A percentile compares a stretch with the other conserved stretches of the same genome.
These are phyloP conservation scores for Aramus guarauna DNA, from an alignment of 2,113 vertebrate genomes.

Conservation along the genomic window DNA sequence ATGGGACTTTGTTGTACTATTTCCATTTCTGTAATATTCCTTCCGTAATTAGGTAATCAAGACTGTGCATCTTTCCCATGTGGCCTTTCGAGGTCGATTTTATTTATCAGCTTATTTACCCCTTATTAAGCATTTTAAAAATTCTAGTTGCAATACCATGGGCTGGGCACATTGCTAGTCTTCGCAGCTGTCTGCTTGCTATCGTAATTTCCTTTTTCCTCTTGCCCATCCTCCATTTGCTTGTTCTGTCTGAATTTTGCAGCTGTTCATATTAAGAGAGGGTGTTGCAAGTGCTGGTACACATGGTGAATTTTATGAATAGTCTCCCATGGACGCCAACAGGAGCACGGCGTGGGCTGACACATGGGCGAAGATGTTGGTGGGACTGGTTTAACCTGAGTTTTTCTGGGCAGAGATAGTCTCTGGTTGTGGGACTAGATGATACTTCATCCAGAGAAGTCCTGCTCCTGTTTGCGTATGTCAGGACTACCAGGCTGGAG, in stretches of 20 bases:
- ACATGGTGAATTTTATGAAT: not conserved
- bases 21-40: conserved; percentile 46
- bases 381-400: not conserved
- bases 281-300: not conserved
- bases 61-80: not conserved
- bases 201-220: conserved; percentile 18
- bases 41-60: conserved; percentile 46
- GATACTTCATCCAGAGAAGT: not conserved
- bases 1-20: conserved; percentile 25
- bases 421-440: not conserved
- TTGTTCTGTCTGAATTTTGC: conserved; percentile 8
- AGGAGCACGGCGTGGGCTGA: not conserved
- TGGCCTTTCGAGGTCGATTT: not conserved
- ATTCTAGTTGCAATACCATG: not conserved
- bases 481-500: not conserved
- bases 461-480: not conserved
- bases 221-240: not conserved
- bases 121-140: not conserved
- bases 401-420: not conserved
- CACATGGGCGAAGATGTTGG: not conserved
- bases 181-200: not conserved
- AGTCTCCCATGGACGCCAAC: not conserved
- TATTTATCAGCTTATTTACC: conserved; percentile 56
- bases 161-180: not conserved
- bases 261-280: not conserved